Evolutionary conservation across 2,113 vertebrate species (phyloP).

Genomic region (Oncorhynchus keta): DNA sequence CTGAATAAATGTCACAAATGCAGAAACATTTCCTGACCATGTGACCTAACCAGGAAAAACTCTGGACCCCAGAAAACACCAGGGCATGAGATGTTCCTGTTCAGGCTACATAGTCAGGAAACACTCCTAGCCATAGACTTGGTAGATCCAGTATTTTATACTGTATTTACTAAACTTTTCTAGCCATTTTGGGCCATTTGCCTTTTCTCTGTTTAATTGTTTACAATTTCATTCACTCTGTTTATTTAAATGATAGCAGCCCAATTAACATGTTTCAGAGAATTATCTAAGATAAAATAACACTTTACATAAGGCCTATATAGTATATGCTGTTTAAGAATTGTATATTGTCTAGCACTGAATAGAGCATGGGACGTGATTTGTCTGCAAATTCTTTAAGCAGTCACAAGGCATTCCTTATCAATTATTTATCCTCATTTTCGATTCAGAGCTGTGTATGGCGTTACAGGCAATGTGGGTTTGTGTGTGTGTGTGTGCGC

Average conservation of each 20-base stretch:
- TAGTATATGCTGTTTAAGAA: neutral
- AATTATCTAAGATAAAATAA: neutral
- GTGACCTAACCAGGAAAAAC: too few relatives aligned
- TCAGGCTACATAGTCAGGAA: too few relatives aligned
- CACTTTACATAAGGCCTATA: neutral
- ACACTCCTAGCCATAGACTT: neutral
- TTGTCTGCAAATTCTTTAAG: constrained; percentile 53
- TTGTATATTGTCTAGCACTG: neutral
- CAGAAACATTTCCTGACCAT: neutral
- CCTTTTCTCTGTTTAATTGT: neutral
- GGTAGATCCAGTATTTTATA: neutral
- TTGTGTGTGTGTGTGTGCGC: neutral
- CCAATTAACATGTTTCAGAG: neutral
- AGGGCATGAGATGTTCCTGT: too few relatives aligned
- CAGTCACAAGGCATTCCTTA: constrained; percentile 44
- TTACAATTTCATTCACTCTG: constrained; percentile 3
- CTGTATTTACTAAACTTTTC: neutral
- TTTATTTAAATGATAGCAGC: neutral
- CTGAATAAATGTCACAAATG: neutral
- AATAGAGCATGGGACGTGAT: constrained; percentile 48
- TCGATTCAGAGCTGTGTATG: constrained; percentile 49
- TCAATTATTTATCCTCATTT: constrained; percentile 68
- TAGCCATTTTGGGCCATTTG: constrained; percentile 1
- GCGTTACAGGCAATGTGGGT: constrained; percentile 11
- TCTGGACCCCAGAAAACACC: too few relatives aligned